Evolutionary conservation across 2,113 vertebrate genomes (phyloP).

Genomic region (Chloroceryle aenea): DNA sequence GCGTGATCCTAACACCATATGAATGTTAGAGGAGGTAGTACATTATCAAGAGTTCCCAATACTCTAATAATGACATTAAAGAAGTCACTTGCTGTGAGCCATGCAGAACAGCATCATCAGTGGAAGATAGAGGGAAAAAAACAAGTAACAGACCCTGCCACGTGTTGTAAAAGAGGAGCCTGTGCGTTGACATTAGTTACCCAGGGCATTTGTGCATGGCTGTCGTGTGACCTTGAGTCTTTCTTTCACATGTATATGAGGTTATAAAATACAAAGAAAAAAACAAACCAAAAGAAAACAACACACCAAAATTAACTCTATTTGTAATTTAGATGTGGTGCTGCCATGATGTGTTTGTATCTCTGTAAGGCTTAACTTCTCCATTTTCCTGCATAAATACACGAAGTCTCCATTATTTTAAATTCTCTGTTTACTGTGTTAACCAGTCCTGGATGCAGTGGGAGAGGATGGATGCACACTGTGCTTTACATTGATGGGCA

Average conservation of each 20-base stretch:
- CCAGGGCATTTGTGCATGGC: not conserved
- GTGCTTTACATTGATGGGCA: not conserved
- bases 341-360: not conserved
- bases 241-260: not conserved
- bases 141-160: accelerated
- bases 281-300: too few relatives aligned
- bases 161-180: not conserved
- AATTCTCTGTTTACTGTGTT: not conserved
- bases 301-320: not conserved
- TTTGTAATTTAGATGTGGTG: not conserved
- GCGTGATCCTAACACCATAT: not conserved
- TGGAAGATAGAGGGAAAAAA: not conserved
- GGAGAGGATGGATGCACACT: not conserved
- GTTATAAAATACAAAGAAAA: not conserved
- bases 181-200: accelerated
- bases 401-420: not conserved
- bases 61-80: not conserved
- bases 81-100: not conserved
- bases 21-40: not conserved
- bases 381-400: not conserved
- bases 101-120: not conserved
- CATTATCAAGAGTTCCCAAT: not conserved
- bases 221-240: not conserved
- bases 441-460: not conserved
- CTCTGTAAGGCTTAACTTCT: not conserved